These are phyloP conservation scores for Plebejus anna DNA, from an alignment of 2,888 invertebrate genomes.

Conservation along the genomic window DNA sequence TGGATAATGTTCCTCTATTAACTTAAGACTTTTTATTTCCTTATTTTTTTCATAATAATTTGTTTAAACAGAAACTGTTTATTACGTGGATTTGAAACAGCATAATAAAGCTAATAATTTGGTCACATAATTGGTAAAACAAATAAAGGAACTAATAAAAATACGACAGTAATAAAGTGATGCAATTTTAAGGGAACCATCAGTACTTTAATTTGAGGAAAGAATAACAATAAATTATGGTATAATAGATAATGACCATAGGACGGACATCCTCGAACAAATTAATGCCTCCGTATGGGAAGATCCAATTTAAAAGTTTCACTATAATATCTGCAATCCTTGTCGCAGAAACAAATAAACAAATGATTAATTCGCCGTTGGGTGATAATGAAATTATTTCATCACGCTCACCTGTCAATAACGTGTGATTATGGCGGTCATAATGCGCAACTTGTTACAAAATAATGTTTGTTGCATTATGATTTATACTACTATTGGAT, in stretches of 20 bases:
- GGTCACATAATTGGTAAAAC: neutral
- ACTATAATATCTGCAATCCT: neutral
- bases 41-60: neutral
- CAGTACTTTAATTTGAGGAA: neutral
- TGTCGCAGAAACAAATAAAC: neutral
- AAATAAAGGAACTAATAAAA: neutral
- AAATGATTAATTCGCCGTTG: constrained; percentile 5
- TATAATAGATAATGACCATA: neutral
- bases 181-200: neutral
- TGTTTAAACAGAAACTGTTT: neutral
- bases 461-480: constrained; percentile 10
- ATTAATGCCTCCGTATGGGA: neutral
- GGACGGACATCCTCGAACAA: neutral
- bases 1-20: neutral
- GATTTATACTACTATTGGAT: neutral
- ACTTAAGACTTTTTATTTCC: neutral
- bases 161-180: neutral
- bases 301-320: neutral
- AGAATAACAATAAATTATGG: neutral
- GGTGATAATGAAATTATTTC: constrained; percentile 23
- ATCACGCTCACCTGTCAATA: constrained; percentile 11
- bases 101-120: neutral
- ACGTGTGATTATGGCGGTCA: constrained; percentile 11
- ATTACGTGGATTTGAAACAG: neutral
- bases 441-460: constrained; percentile 6